Base-by-base conservation (phyloP, 2,113 vertebrate genomes). In the Nothoprocta pentlandii region DNA sequence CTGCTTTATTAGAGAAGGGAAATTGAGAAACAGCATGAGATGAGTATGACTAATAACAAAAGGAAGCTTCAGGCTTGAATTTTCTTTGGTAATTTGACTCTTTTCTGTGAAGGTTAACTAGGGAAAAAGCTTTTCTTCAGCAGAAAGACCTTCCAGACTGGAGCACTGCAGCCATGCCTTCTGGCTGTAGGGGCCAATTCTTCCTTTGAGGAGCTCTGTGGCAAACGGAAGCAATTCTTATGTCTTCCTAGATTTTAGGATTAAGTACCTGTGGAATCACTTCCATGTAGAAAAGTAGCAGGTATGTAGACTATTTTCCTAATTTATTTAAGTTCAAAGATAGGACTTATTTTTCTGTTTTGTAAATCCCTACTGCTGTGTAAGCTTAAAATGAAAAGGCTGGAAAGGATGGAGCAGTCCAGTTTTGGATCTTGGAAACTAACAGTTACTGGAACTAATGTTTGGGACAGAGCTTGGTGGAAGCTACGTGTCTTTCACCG, bases 61-160 rank as follows among this genome's bases (percentile, higher is more conserved):
- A 1, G 70, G 16, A 94, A 20, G 62, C 83, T 61, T 87, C 12
- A 10, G 80, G 67, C 39, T 59, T 79, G 36, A 10, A 36, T 66
- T 30, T 53, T 6, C 49, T 10, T 62, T 12, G 6, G 32, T 67
- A 47, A 44, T 47, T 79, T 87, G 70, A 85, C 42, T 28, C 23
- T 86, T 10, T 10, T 41, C 54, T 88, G 23, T 73, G 81, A 92
- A 87, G 75, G 85, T 89, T 80, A 91, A 76, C 70, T 66, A 53
- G 63, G 54, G 28, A 23, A 82, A 92, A 73, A 4, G 28, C n/a
- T 79, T 42, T 51, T 49, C 8, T 77, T 36, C 20, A n/a, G 28
- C 36, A 62, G 66, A 49, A 68, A n/a, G 26, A 23, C 28, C 83
- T 92, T 84, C 66, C 53, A 56, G 42, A 26, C 20, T 81, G 22